Base-by-base conservation (phyloP, 2,888 invertebrate genomes). In the Drosophila incognita region DNA sequence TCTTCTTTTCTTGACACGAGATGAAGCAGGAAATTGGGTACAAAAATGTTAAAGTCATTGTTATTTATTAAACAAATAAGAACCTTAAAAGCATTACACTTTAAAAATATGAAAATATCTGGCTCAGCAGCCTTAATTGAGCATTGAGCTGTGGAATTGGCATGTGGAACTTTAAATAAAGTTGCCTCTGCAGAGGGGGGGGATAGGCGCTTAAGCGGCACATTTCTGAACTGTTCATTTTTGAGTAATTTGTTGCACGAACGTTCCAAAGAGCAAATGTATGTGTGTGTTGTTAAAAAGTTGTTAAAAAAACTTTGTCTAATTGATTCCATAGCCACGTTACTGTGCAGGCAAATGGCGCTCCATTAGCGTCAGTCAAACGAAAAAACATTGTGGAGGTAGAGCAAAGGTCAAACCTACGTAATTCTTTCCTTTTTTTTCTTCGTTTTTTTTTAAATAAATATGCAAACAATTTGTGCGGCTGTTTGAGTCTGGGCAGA, bases 261-360 rank as follows among this genome's bases (percentile, higher is more conserved):
- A 51, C 29, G 51, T 60, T 62, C 64, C 54, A 81, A 81, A 83
- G 76, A 66, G 62, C n/a, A 74, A 72, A 36, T 42, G 31, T 52
- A 21, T 40, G 49, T 56, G 21, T 48, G 13, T 21, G 62, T 65
- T 81, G 75, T 29, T 33, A 76, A 56, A 63, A n/a, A n/a, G n/a
- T n/a, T n/a, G n/a, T n/a, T n/a, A n/a, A n/a, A 76, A 76, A 87
- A 86, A 87, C 68, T 78, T 82, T 79, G 68, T 87, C 85, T 87
- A 87, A 87, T 88, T 87, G 89, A 86, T 87, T 88, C 81, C 64
- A 78, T 73, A 76, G 67, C 78, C 63, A 69, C 59, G 74, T 54
- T 68, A 63, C 70, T 62, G 38, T 73, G 75, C 73, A 74, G 76
- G 61, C 79, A 87, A 87, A 86, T 87, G 81, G 76, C 58, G 74